phyloP scores from a whole-genome alignment of 2,888 invertebrate species.

The Dynastes hyllus region DNA sequence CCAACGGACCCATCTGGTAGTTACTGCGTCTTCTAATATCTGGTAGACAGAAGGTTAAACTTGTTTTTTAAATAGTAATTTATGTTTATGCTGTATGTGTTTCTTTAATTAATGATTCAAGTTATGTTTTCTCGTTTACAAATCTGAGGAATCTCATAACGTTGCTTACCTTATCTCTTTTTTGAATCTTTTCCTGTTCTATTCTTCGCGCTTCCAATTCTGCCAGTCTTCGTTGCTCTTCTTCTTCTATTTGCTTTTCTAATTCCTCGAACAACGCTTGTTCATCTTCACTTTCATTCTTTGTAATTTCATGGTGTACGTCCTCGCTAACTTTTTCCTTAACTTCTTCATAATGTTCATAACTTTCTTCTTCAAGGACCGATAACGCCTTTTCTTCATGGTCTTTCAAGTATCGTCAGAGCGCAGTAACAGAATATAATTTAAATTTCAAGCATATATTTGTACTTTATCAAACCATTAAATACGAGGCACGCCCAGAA shows the following conservation, averaged over 20 bases:
- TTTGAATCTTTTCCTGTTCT: slow-evolving; percentile 62
- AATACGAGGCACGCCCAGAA: background rate
- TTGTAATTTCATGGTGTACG: slow-evolving; percentile 17
- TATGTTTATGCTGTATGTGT: too few relatives aligned
- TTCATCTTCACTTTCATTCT: slow-evolving; percentile 48
- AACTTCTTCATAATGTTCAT: slow-evolving; percentile 22
- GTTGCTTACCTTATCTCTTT: slow-evolving; percentile 65
- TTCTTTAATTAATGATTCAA: too few relatives aligned
- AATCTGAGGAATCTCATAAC: background rate
- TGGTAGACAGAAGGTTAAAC: too few relatives aligned
- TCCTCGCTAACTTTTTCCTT: slow-evolving; percentile 37
- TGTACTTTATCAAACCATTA: background rate
- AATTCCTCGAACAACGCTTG: slow-evolving; percentile 56
- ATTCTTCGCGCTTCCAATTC: slow-evolving; percentile 59
- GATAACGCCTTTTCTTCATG: slow-evolving; percentile 58
- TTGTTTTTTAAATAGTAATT: too few relatives aligned
- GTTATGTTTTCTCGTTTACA: background rate
- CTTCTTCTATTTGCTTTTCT: slow-evolving; percentile 41
- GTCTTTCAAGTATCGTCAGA: slow-evolving; percentile 50
- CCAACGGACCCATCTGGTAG: too few relatives aligned
- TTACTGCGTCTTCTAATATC: too few relatives aligned
- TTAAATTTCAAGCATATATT: background rate
- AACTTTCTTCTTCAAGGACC: slow-evolving; percentile 47
- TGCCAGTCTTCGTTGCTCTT: slow-evolving; percentile 57
- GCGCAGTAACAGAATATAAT: background rate